Percentiles rank a stretch among this genome's conserved stretches.
These are phyloP conservation scores for Cisticola juncidis DNA, from an alignment of 2,113 vertebrate genomes.

Conservation along the genomic window DNA sequence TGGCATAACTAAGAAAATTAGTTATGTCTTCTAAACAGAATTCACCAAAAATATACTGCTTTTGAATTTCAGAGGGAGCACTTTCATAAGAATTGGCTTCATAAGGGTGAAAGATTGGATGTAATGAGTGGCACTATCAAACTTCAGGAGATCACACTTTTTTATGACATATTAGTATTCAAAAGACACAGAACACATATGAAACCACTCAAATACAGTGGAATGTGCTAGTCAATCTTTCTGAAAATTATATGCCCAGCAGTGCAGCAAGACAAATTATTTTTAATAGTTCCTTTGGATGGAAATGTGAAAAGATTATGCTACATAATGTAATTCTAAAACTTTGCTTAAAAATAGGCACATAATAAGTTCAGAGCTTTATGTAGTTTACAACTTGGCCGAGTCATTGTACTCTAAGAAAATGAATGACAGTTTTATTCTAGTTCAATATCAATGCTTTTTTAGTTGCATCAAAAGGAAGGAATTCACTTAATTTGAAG, in stretches of 20 bases:
- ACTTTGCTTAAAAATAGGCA: neutral
- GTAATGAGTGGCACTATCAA: neutral
- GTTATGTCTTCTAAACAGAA: neutral
- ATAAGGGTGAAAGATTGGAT: neutral
- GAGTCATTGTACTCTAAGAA: slow-evolving; percentile 45
- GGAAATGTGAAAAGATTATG: neutral
- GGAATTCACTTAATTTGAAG: slow-evolving; percentile 23
- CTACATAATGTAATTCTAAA: neutral
- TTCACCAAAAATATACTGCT: neutral
- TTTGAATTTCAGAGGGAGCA: neutral
- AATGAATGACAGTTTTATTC: slow-evolving; percentile 55
- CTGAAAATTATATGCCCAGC: neutral
- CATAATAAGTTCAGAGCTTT: neutral
- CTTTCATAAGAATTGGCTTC: neutral
- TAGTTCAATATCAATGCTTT: slow-evolving; percentile 62
- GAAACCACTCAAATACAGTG: neutral
- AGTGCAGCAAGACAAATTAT: neutral
- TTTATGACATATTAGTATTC: neutral
- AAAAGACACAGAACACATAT: neutral
- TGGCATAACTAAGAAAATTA: neutral
- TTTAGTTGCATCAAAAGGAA: slow-evolving; percentile 62
- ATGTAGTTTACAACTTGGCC: slow-evolving; percentile 7
- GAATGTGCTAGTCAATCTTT: neutral
- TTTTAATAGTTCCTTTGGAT: neutral
- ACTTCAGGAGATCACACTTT: neutral